Evolutionary conservation across 2,113 vertebrate species (phyloP), one percentile per base, ranked within the genome.

Genomic region (Buteo buteo): DNA sequence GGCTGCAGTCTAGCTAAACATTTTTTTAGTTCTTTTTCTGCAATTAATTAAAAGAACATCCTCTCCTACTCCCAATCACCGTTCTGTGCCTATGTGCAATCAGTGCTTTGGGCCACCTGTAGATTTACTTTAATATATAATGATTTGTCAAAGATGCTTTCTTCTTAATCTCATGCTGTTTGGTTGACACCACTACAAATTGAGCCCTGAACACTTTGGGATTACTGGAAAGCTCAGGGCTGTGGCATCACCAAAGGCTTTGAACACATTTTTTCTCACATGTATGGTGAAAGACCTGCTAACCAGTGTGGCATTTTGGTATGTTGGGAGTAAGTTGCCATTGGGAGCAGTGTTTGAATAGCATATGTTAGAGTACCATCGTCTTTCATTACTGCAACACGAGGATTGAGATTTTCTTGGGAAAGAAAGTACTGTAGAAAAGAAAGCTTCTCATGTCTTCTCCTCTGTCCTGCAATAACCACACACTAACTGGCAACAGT

Each of bases 1-100:
- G 79, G 32, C 16, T 91, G 21, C 57, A 73, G 65, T n/a, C 80
- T 93, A 65, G 49, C 82, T 86, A 88, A 86, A 88, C 88, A 54
- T 92, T 92, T 95, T 97, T 93, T 92, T 49, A 55, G 52, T 71
- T 90, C 65, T 91, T 96, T 93, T 85, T 59, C 62, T 92, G 72
- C 16, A 16, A 45, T 89, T 96, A 91, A 93, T 93, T 92, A 87
- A 85, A 89, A 74, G 58, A 91, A 61, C 77, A 95, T 62, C 78
- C 40, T 95, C 58, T 93, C 29, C 72, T 85, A 26, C 49, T 94
- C 42, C 66, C 85, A 80, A 90, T 70, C 91, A 82, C 84, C 0
- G 0, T 78, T 58, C 76, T 67, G 82, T 59, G 62, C 67, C 64
- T 66, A 58, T 52, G 45, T 80, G 73, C 74, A 77, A 61, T 91